Base-by-base conservation (phyloP, 2,888 invertebrate genomes). In the Drosophila dives region DNA sequence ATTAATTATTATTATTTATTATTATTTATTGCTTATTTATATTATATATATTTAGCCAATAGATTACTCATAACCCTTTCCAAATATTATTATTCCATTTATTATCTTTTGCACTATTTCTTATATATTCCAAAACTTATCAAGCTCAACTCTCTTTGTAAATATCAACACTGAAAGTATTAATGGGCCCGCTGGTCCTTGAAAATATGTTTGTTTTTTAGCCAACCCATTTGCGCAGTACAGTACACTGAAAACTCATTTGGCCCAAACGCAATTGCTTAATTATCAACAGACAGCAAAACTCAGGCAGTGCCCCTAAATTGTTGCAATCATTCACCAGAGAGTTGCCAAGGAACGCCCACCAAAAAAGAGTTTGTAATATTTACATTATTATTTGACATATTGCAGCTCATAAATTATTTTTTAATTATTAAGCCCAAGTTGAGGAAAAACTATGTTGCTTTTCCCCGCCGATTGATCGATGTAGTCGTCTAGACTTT, bases 181-280 rank as follows among this genome's bases (percentile, higher is more conserved):
- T 69, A 63, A 58, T 53, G 40, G 42, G 36, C 61, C 55, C 59
- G 20, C 33, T 63, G 42, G 20, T 64, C 54, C 64, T 64, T 55
- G 12, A 65, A 45, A 33, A 26, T 50, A 34, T 38, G 34, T 34
- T 55, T 59, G 29, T 29, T 49, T 55, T 42, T 40, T 51, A 23
- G 5, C 26, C 53, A 33, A 8, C 34, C 20, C 26, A 63, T 54
- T 26, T 23, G 23, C 45, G 3, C 26, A 29, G 3, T 49, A 15
- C 33, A 62, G 51, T 75, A 68, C 66, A 77, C 78, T 68, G 62
- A 64, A 89, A 87, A 86, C 83, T 86, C 85, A 90, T 89, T 90
- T 81, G 64, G 71, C 62, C 78, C 78, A 83, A 89, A 85, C 89
- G 79, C 90, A 85, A 90, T 90, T 89, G 85, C 86, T 89, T 89